Conservation (phyloP, 2,797 vertebrate species). For the Oreochromis mossambicus region DNA sequence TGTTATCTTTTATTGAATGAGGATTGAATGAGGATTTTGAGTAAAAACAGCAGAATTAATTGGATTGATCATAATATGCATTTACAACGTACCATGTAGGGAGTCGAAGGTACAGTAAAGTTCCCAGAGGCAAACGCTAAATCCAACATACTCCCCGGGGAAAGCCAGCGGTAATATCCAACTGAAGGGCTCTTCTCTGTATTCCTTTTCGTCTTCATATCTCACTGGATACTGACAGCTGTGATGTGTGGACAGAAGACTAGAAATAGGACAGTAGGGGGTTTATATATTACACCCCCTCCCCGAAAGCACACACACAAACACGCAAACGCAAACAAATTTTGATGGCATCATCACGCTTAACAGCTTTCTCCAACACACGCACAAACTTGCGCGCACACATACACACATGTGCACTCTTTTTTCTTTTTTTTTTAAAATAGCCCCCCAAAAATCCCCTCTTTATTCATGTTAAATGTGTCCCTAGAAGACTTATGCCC, state of each 20-base stretch:
- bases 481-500: conserved; percentile 11
- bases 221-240: conserved; percentile 60
- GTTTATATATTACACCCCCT: conserved; percentile 54
- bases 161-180: conserved; percentile 45
- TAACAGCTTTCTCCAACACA: conserved; percentile 28
- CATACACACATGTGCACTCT: conserved; percentile 3
- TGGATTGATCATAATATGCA: conserved; percentile 4
- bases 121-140: conserved; percentile 24
- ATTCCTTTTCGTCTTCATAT: conserved; percentile 54
- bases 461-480: conserved; percentile 31
- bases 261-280: conserved; percentile 66
- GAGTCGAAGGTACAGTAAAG: conserved; percentile 24
- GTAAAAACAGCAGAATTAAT: background rate
- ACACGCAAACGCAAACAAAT: conserved; percentile 52
- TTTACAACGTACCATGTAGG: conserved; percentile 54
- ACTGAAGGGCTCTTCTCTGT: conserved; percentile 12
- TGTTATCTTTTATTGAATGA: background rate
- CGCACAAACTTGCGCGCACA: background rate
- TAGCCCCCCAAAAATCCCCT: background rate
- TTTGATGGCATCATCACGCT: conserved; percentile 32
- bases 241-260: conserved; percentile 62
- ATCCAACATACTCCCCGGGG: conserved; percentile 45
- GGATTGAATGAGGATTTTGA: background rate
- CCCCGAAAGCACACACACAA: conserved; percentile 36
- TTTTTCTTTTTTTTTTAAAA: background rate